A percentile compares a stretch with the other conserved stretches of the same genome.
Evolutionary conservation across 1,140 invertebrate species (phyloP).

Genomic region (Trinorchestia longiramus): DNA sequence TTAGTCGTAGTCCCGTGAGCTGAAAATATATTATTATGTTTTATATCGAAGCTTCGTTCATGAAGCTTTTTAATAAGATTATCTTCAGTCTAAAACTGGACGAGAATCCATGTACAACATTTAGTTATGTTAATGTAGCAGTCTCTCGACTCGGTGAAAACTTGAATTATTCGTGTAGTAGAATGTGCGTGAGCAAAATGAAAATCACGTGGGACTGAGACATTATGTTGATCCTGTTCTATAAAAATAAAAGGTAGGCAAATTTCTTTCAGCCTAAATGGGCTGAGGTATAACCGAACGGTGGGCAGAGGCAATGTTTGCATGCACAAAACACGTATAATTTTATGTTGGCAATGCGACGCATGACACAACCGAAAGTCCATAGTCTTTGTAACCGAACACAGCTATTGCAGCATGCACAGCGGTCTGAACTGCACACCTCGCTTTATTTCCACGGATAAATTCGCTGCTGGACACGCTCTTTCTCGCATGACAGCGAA

Average conservation of each 20-base stretch:
- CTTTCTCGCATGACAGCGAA: background rate
- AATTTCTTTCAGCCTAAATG: background rate
- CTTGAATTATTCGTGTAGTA: too few relatives aligned
- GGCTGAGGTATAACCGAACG: background rate
- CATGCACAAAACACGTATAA: background rate
- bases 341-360: background rate
- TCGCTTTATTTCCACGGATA: background rate
- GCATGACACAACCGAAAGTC: background rate
- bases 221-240: background rate
- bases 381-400: background rate
- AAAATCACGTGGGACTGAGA: background rate
- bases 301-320: background rate
- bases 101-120: too few relatives aligned
- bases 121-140: too few relatives aligned
- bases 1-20: too few relatives aligned
- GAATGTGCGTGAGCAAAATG: too few relatives aligned
- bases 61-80: too few relatives aligned
- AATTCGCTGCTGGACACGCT: background rate
- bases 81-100: too few relatives aligned
- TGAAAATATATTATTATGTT: too few relatives aligned
- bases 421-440: background rate
- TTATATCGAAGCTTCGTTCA: too few relatives aligned
- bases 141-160: too few relatives aligned
- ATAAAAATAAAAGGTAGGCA: background rate
- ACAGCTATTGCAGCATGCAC: background rate